Evolutionary conservation across 2,888 invertebrate genomes (phyloP).

Genomic region (Nomada ruficornis): DNA sequence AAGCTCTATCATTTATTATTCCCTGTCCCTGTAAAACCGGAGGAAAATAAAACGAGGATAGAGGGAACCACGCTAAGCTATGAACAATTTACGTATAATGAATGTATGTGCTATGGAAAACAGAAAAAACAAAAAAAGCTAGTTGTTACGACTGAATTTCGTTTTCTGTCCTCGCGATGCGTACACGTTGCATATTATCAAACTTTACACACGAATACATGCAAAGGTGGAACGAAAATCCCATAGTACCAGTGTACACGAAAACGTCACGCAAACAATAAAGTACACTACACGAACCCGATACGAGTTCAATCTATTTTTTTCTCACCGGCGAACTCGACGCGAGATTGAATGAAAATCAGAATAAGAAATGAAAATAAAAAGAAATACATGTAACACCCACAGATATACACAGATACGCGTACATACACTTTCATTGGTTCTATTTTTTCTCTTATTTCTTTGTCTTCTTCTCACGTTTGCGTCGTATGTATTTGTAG

Average conservation of each 20-base stretch:
- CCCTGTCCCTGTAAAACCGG: conserved; percentile 78
- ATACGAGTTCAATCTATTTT: neutral
- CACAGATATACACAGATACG: neutral
- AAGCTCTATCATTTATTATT: conserved; percentile 77
- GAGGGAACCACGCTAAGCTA: conserved; percentile 79
- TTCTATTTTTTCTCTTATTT: neutral
- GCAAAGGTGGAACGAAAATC: neutral
- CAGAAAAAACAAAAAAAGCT: conserved; percentile 38
- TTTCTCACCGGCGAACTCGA: conserved; percentile 7
- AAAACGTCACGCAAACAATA: neutral
- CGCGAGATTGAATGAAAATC: too few species aligned
- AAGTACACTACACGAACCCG: neutral
- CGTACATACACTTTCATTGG: neutral
- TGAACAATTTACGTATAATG: conserved; percentile 83
- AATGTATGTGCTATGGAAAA: conserved; percentile 22
- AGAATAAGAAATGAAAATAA: neutral
- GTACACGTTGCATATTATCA: neutral
- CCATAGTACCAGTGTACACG: neutral
- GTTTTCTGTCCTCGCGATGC: conserved; percentile 45
- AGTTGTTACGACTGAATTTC: conserved; percentile 42
- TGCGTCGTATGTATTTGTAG: conserved; percentile 37
- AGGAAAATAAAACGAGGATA: conserved; percentile 39
- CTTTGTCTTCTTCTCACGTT: conserved; percentile 5
- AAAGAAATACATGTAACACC: neutral
- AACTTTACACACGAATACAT: neutral